Evolutionary conservation across 1,140 invertebrate genomes (phyloP), one percentile per base, ranked within the genome.

Genomic region (Gryon sp.): DNA sequence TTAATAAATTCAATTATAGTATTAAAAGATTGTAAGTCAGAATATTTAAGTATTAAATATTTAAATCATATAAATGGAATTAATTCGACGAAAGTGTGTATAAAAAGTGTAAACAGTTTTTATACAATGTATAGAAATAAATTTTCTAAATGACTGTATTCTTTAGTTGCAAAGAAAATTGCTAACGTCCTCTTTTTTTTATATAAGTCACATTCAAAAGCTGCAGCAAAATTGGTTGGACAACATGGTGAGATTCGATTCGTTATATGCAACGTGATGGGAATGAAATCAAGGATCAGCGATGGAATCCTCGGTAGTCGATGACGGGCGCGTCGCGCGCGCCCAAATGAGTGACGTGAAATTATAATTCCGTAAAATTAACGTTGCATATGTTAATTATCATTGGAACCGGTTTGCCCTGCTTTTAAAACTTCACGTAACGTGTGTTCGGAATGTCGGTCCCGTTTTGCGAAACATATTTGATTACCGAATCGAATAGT

Each of bases 311-410:
- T 76, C 72, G 32, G 74, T 65, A 70, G 74, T 65, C 36, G 43
- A 8, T 69, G 59, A 70, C 45, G 66, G 73, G 62, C 55, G 46
- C 73, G 65, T 76, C 80, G 74, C 55, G 57, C 43, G 57, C 80
- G 72, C 43, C 59, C 40, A 32, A 26, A 24, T 48, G 30, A 53
- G 43, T 76, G 75, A 78, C 83, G 82, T 84, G 82, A 82, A 84
- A 84, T 84, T 83, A 84, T 83, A 84, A 86, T 84, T 86, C 83
- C 81, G 83, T 86, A 84, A 86, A 86, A 86, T 86, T 86, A 86
- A 86, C 82, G 78, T 84, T 83, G 80, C 82, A 79, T 84, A 85
- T 83, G 83, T 86, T 86, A 84, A 86, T 86, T 86, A 83, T 81
- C 68, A 30, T 38, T 60, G 79, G 76, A 86, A 86, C 83, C 82